phyloP scores from a whole-genome alignment of 2,888 invertebrate species.

The Agriotes lineatus region DNA sequence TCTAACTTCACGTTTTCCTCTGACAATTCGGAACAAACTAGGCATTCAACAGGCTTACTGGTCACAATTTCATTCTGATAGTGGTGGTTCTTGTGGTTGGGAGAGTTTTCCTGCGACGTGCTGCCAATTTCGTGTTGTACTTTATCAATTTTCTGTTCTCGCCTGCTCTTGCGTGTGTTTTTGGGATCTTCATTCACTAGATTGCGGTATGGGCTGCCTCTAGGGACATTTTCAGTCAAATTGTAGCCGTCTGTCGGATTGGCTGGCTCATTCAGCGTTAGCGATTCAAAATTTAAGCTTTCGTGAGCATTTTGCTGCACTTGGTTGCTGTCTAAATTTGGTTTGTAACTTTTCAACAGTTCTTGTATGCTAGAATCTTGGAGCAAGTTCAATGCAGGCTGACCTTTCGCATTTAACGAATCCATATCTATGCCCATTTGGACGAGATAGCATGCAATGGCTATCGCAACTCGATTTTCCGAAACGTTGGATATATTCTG shows the following conservation, averaged over 20 bases:
- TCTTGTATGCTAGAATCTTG: conserved; percentile 69
- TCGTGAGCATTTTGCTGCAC: conserved; percentile 47
- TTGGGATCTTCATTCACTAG: conserved; percentile 56
- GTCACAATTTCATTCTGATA: conserved; percentile 59
- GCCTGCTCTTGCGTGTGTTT: conserved; percentile 56
- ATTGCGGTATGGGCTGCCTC: conserved; percentile 56
- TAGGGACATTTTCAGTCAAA: conserved; percentile 57
- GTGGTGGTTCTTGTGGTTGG: conserved; percentile 58
- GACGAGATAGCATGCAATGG: conserved; percentile 80
- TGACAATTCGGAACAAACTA: conserved; percentile 78
- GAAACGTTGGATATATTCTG: conserved; percentile 63
- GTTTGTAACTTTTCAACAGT: conserved; percentile 68
- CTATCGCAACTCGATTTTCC: conserved; percentile 72
- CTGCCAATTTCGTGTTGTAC: conserved; percentile 53
- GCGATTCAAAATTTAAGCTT: conserved; percentile 52
- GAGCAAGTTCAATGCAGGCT: conserved; percentile 78
- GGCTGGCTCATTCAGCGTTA: conserved; percentile 55
- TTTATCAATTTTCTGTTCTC: conserved; percentile 57
- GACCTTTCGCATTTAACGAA: conserved; percentile 75
- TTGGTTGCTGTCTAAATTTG: conserved; percentile 61
- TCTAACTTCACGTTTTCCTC: conserved; percentile 75
- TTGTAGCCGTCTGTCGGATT: conserved; percentile 61
- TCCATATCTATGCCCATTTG: conserved; percentile 75
- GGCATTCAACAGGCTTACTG: conserved; percentile 72
- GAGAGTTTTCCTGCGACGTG: conserved; percentile 62